These are phyloP conservation scores for Mamestra configurata DNA, from an alignment of 1,140 invertebrate genomes.

Conservation along the genomic window DNA sequence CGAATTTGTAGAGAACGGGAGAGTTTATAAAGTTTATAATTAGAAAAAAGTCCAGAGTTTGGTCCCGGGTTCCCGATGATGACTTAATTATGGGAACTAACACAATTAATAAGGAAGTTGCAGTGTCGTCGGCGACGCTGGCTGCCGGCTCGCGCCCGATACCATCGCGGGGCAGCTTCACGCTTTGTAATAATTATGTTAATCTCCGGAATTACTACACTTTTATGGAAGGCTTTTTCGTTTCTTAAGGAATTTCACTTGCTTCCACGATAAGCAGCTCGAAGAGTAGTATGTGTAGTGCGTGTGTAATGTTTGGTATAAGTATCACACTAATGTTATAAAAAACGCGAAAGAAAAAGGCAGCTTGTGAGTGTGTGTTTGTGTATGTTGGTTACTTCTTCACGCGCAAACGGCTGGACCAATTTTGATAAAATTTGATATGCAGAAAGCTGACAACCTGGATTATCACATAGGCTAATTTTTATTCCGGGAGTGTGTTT, in stretches of 20 bases:
- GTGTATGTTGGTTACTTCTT: too few relatives aligned
- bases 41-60: slow-evolving; percentile 15
- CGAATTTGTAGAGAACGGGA: slow-evolving; percentile 44
- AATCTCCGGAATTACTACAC: not conserved
- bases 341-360: too few relatives aligned
- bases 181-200: slow-evolving; percentile 28
- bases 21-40: slow-evolving; percentile 48
- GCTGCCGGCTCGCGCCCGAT: not conserved
- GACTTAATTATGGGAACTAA: slow-evolving; percentile 54
- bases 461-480: too few relatives aligned
- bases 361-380: too few relatives aligned
- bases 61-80: slow-evolving; percentile 31
- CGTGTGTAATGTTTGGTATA: too few relatives aligned
- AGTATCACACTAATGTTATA: too few relatives aligned
- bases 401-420: too few relatives aligned
- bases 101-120: slow-evolving; percentile 50
- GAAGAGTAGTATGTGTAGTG: not conserved
- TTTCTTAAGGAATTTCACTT: not conserved
- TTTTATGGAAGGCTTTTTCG: not conserved
- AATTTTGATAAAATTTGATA: too few relatives aligned
- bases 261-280: not conserved
- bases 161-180: not conserved
- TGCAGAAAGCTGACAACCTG: too few relatives aligned
- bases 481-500: too few relatives aligned
- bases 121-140: slow-evolving; percentile 21